phyloP scores from a whole-genome alignment of 1,140 invertebrate genomes.

The Dufourea novaeangliae region DNA sequence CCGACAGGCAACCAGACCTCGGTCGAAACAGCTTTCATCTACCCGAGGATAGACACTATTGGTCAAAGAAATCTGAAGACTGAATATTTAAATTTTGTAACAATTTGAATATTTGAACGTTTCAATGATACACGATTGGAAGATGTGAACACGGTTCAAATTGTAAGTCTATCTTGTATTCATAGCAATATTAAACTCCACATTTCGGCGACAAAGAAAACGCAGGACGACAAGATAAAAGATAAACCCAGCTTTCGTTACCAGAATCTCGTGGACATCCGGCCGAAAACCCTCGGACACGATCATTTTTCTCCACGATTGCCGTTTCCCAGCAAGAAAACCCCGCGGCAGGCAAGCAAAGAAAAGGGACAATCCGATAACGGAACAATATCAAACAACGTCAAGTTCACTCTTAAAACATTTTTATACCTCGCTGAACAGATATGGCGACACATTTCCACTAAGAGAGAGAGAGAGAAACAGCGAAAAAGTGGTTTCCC shows the following conservation, averaged over 20 bases:
- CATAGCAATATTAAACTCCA: no score
- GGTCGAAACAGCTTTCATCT: background rate
- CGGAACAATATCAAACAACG: background rate
- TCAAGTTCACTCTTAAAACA: background rate
- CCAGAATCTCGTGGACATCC: no score
- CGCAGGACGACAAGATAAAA: background rate
- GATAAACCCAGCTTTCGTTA: background rate
- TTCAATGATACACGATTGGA: no score
- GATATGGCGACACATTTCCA: background rate
- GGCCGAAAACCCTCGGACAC: background rate
- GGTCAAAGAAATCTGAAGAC: background rate
- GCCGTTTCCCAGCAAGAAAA: background rate
- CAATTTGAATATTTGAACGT: background rate
- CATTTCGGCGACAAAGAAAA: background rate
- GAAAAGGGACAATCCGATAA: background rate
- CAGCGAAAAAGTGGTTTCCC: background rate
- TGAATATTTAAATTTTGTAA: no score
- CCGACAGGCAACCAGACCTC: conserved; percentile 8
- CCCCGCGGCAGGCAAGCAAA: background rate
- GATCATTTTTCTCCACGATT: background rate
- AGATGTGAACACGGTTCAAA: no score
- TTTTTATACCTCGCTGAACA: background rate
- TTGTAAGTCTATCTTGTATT: no score
- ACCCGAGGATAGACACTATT: background rate
- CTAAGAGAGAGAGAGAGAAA: background rate